Base-by-base conservation (phyloP, 2,113 vertebrate genomes). In the Xyliphius kryptos region DNA sequence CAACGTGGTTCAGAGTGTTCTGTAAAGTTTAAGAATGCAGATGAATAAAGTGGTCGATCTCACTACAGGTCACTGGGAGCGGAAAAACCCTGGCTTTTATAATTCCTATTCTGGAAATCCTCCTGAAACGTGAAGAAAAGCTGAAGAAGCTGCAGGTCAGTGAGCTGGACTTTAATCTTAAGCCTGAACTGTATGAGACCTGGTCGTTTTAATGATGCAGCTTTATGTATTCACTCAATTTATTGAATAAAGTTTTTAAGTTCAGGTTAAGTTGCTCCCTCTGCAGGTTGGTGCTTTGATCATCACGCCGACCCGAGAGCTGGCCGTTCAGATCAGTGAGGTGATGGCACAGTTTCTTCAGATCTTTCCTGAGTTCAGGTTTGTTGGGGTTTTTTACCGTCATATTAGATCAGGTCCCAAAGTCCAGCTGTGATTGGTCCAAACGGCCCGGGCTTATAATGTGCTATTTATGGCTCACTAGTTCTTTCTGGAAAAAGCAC, bases 41-140 rank as follows among this genome's bases (percentile, higher is more conserved):
- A n/a, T n/a, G n/a, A n/a, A n/a, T n/a, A n/a, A n/a, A n/a, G n/a
- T n/a, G n/a, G n/a, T n/a, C n/a, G n/a, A n/a, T n/a, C n/a, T n/a
- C n/a, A n/a, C 53, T 66, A 0, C 68, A 99, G 96, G 88, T 99
- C 46, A 99, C 96, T 0, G 96, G 96, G 1, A 99, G 96, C 3
- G 96, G 96, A 4, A 99, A 99, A 76, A 99, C 96, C 0, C 80
- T 99, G 0, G 94, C 95, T 0, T 99, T 99, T 65, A 88, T 99
- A 15, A 97, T 99, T 68, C 96, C 96, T 4, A 74, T 95, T 0
- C 65, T 98, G 55, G 92, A 98, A 67, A 91, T 97, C 56, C 90
- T 98, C 0, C 80, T 96, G 70, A 91, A 79, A 20, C 82, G 93
- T 64, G 93, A 97, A 38, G 92, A 92, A 32, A 92, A 89, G 62